phyloP scores from a whole-genome alignment of 2,888 invertebrate species.

The Nephrotoma appendiculata region DNA sequence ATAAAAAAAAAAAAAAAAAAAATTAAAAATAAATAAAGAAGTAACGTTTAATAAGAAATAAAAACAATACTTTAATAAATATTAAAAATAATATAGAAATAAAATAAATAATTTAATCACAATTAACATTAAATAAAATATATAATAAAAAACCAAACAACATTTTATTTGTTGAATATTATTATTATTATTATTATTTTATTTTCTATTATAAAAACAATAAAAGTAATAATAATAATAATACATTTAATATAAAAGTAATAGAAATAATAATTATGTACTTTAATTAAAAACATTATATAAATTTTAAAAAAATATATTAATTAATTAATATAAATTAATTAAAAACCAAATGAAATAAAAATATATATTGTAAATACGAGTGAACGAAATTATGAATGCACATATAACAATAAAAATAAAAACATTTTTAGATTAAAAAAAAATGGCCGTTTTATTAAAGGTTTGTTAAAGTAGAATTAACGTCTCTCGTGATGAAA shows the following conservation, averaged over 20 bases:
- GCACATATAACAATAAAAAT: slow-evolving; percentile 1
- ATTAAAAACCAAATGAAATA: background rate
- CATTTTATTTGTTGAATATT: background rate
- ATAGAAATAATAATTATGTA: background rate
- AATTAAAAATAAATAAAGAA: background rate
- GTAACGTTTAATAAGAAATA: background rate
- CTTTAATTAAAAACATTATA: background rate
- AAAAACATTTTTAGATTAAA: background rate
- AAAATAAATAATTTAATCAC: background rate
- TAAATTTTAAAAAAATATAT: background rate
- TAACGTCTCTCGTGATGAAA: too few species aligned
- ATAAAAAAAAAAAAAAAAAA: background rate
- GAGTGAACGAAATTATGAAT: slow-evolving; percentile 2
- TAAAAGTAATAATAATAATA: background rate
- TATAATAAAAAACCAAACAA: background rate
- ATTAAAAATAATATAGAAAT: background rate
- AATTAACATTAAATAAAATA: background rate
- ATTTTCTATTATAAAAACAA: background rate
- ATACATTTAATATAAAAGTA: background rate
- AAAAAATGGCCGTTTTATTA: background rate
- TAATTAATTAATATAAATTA: background rate
- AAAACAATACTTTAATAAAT: background rate
- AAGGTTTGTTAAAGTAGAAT: too few species aligned
- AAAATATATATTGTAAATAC: background rate
- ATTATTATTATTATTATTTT: background rate